Percentiles rank a stretch among this genome's conserved stretches.
Conservation (phyloP, 92 coral and sea anemone species). For the Phenganax marumi region DNA sequence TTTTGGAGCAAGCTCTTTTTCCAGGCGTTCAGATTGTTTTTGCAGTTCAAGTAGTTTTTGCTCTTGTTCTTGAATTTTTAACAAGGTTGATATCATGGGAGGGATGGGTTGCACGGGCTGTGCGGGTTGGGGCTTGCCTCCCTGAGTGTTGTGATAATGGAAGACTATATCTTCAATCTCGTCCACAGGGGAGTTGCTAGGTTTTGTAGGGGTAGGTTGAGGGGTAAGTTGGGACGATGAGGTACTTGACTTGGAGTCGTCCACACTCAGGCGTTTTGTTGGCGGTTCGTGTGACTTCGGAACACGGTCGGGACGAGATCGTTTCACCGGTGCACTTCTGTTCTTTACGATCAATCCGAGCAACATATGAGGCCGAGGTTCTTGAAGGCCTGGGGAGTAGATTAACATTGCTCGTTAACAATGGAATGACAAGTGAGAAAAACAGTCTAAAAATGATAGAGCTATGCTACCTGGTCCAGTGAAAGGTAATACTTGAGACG, state of each 20-base stretch:
- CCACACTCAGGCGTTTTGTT: conserved; percentile 55
- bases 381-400: conserved; percentile 68
- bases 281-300: conserved; percentile 76
- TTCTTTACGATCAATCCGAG: conserved; percentile 86
- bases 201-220: conserved; percentile 39
- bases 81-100: conserved; percentile 61
- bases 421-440: no score
- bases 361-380: conserved; percentile 95
- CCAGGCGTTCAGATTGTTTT: conserved; percentile 30
- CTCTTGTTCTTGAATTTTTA: conserved; percentile 59
- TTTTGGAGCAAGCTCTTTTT: conserved; percentile 15
- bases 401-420: neutral
- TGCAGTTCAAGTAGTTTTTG: conserved; percentile 47
- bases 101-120: conserved; percentile 60
- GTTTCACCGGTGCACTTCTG: conserved; percentile 66
- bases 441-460: no score
- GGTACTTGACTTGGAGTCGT: conserved; percentile 52
- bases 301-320: conserved; percentile 77
- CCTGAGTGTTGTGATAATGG: conserved; percentile 72
- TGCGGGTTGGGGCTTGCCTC: conserved; percentile 44
- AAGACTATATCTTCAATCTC: conserved; percentile 96
- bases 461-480: conserved; percentile 84
- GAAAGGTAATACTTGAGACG: conserved; percentile 82
- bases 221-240: conserved; percentile 5
- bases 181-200: conserved; percentile 81